These are phyloP conservation scores for Tachycineta bicolor DNA, from an alignment of 2,113 vertebrate species.

Conservation along the genomic window DNA sequence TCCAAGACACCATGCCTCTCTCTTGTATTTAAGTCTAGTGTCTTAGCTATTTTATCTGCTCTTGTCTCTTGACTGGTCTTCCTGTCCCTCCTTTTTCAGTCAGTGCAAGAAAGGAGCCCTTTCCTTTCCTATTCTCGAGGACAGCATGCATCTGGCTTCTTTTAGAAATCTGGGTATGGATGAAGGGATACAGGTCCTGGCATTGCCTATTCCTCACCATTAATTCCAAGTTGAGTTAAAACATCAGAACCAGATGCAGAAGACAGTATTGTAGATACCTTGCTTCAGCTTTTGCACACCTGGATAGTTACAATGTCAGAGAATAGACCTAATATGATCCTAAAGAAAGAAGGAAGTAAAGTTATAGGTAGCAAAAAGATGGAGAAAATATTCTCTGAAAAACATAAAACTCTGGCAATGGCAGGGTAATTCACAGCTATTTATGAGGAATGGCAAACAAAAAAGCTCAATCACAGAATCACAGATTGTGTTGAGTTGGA, in stretches of 20 bases:
- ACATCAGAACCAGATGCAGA: background rate
- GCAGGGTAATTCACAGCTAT: background rate
- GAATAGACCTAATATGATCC: background rate
- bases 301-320: background rate
- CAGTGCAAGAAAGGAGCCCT: background rate
- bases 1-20: background rate
- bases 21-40: background rate
- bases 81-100: background rate
- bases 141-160: background rate
- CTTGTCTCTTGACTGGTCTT: background rate
- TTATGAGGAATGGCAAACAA: background rate
- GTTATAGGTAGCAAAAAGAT: background rate
- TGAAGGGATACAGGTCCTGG: background rate
- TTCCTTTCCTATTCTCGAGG: background rate
- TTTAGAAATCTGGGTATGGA: background rate
- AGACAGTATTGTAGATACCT: background rate
- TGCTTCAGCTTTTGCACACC: background rate
- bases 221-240: background rate
- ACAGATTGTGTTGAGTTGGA: background rate
- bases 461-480: background rate
- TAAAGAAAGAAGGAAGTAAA: background rate
- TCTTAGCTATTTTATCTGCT: background rate
- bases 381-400: background rate
- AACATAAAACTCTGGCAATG: background rate
- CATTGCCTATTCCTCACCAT: background rate